phyloP scores from a whole-genome alignment of 2,888 invertebrate genomes.

The Germaria angustata region DNA sequence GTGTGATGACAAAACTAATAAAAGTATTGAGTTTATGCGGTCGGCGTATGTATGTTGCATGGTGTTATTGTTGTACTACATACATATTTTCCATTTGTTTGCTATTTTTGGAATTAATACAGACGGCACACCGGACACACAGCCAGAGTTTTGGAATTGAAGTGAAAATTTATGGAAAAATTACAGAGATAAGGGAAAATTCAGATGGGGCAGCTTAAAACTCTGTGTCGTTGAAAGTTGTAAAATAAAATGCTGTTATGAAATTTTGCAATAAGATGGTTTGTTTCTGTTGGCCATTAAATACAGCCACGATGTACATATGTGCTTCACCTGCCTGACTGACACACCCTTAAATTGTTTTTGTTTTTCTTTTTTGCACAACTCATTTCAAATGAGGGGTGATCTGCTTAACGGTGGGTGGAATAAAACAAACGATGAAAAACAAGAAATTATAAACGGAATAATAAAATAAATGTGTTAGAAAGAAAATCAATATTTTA shows the following conservation, averaged over 20 bases:
- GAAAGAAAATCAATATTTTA: constrained; percentile 28
- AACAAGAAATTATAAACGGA: not conserved
- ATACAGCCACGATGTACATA: not conserved
- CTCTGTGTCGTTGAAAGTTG: not conserved
- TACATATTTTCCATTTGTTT: constrained; percentile 36
- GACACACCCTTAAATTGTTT: constrained; percentile 57
- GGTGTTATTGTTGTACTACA: constrained; percentile 6
- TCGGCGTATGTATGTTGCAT: not conserved
- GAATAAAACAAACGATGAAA: not conserved
- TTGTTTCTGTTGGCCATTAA: constrained; percentile 39
- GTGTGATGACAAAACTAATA: constrained; percentile 60
- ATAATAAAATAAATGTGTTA: no score
- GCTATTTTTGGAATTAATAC: constrained; percentile 46
- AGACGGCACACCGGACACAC: not conserved
- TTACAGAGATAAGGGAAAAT: constrained; percentile 11
- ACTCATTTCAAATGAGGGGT: constrained; percentile 20
- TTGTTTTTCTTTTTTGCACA: constrained; percentile 7
- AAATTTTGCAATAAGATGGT: not conserved
- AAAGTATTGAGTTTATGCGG: constrained; percentile 17
- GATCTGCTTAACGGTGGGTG: constrained; percentile 33
- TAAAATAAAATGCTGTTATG: no score
- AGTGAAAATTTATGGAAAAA: constrained; percentile 43
- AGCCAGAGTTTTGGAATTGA: constrained; percentile 18
- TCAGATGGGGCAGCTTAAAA: not conserved
- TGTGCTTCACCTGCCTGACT: constrained; percentile 49